Conservation (phyloP, 1,140 invertebrate species). For the Brachionus koreanus region DNA sequence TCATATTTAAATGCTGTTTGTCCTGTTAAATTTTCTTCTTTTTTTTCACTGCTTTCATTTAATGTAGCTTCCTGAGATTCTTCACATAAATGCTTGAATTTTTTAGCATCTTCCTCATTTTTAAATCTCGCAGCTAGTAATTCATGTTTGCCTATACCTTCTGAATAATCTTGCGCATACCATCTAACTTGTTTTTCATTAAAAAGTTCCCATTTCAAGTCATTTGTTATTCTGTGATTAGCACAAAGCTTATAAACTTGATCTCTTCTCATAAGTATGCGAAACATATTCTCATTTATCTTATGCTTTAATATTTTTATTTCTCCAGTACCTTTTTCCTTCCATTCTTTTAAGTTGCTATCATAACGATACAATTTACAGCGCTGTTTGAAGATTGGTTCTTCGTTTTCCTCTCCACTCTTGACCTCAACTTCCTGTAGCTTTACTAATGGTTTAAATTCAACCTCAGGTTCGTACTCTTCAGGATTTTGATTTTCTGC, state of each 20-base stretch:
- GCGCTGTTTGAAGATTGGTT: slow-evolving; percentile 61
- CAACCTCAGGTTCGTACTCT: slow-evolving; percentile 42
- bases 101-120: slow-evolving; percentile 15
- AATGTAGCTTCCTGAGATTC: neutral
- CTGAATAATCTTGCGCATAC: slow-evolving; percentile 52
- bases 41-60: neutral
- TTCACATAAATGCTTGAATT: slow-evolving; percentile 22
- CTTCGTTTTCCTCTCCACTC: slow-evolving; percentile 78
- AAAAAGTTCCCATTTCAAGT: slow-evolving; percentile 50
- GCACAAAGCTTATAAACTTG: slow-evolving; percentile 60
- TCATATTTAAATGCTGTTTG: slow-evolving; percentile 63
- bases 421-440: slow-evolving; percentile 60
- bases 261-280: slow-evolving; percentile 59
- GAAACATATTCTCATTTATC: slow-evolving; percentile 45
- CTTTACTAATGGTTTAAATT: slow-evolving; percentile 39
- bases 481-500: slow-evolving; percentile 32
- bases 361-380: slow-evolving; percentile 50
- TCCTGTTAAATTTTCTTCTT: slow-evolving; percentile 11
- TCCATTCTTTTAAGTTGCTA: slow-evolving; percentile 52
- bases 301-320: slow-evolving; percentile 53
- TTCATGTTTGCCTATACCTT: slow-evolving; percentile 55
- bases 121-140: neutral
- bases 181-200: slow-evolving; percentile 44
- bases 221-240: slow-evolving; percentile 55
- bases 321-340: slow-evolving; percentile 60